Conservation (phyloP, 1,140 invertebrate species). For the Aphelenchoides fujianensis region DNA sequence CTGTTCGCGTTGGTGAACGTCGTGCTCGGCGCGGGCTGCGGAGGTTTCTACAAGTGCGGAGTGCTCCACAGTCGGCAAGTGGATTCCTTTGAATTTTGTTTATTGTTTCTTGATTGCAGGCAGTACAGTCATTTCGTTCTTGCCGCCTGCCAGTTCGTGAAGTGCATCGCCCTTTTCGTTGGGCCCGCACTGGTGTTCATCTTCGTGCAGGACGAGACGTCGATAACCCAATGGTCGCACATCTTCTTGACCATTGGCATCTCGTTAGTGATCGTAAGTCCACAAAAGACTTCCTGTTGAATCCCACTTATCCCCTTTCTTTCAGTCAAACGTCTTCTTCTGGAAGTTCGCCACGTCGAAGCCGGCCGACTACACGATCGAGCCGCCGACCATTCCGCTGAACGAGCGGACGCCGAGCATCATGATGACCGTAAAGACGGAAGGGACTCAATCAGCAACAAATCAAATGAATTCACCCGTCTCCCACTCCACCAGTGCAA, state of each 20-base stretch:
- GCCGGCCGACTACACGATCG: constrained; percentile 10
- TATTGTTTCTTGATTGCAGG: background rate
- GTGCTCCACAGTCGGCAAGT: constrained; percentile 10
- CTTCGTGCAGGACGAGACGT: constrained; percentile 43
- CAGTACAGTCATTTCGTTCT: constrained; percentile 49
- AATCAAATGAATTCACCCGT: no score
- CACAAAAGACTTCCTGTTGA: background rate
- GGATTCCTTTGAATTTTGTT: background rate
- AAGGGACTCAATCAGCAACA: background rate
- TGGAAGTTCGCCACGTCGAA: constrained; percentile 20
- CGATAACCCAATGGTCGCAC: constrained; percentile 34
- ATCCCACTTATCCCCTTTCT: no score
- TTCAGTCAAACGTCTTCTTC: constrained; percentile 6
- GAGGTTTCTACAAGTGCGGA: constrained; percentile 51
- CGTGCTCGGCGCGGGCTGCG: constrained; percentile 33
- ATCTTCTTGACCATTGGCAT: constrained; percentile 42
- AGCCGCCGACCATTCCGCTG: constrained; percentile 71
- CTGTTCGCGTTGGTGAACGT: constrained; percentile 29
- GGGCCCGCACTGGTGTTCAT: constrained; percentile 38
- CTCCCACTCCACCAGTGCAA: no score
- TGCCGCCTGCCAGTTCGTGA: constrained; percentile 42
- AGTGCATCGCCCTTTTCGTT: constrained; percentile 46
- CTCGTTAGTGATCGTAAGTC: constrained; percentile 23
- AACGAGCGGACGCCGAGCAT: constrained; percentile 79
- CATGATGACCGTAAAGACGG: background rate